Evolutionary conservation across 1,140 invertebrate genomes (phyloP), one percentile per base, ranked within the genome.

Genomic region (Drosophila bocki): DNA sequence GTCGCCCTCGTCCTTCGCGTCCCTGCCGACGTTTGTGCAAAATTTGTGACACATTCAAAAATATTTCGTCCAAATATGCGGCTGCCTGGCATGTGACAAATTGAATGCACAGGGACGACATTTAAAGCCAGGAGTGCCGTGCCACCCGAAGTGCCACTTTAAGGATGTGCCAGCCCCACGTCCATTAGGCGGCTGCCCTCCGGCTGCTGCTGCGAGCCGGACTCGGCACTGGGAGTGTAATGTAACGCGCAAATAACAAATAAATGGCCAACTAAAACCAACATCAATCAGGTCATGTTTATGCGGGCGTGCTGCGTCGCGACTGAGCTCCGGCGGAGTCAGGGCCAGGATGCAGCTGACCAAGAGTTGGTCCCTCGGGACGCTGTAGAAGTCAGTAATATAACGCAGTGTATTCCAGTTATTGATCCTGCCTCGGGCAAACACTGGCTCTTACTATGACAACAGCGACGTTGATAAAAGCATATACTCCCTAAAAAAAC

Each of bases 251-350:
- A 84, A 80, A 83, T 75, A 83, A 71, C 80, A 75, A 84, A 80
- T 84, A 83, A 83, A 80, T 84, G 81, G 61, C 58, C 65, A 67
- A 53, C 81, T 67, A 80, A 84, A 76, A 56, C 71, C 57, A 80
- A 84, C 81, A 80, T 84, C 81, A 84, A 84, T 84, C 77, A 84
- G 81, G 77, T 72, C 67, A 80, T 80, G 81, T 77, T 84, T 84
- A 84, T 84, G 81, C 81, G 81, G 77, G 75, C 42, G 53, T 63
- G 37, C 45, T 56, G 37, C 19, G 44, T 42, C 8, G 37, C 48
- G 29, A 8, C 26, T 15, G 7, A 32, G 61, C n/a, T 48, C 22
- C 0, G 47, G 3, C 35, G 26, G 22, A 59, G 42, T 41, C 37
- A 3, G 13, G 17, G 13, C 22, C 33, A n/a, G 26, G 41, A 74